These are phyloP conservation scores for Protonibea diacanthus DNA, from an alignment of 2,797 vertebrate genomes.

Conservation along the genomic window DNA sequence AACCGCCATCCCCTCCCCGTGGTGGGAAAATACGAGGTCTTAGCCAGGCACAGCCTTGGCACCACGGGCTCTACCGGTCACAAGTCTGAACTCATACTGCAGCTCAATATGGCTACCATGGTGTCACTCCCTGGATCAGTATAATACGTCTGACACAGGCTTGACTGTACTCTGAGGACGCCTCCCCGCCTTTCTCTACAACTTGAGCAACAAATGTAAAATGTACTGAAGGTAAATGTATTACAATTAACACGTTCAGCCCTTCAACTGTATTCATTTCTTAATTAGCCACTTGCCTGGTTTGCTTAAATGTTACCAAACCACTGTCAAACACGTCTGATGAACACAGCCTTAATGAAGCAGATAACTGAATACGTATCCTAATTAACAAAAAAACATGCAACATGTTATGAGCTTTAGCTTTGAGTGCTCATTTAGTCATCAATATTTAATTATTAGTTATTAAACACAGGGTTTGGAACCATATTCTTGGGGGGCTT, in stretches of 20 bases:
- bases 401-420: background rate
- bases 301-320: no score
- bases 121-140: conserved; percentile 30
- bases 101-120: conserved; percentile 58
- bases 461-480: background rate
- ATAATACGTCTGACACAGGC: conserved; percentile 12
- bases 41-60: conserved; percentile 49
- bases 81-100: conserved; percentile 59
- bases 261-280: background rate
- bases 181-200: background rate
- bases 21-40: conserved; percentile 62
- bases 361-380: background rate
- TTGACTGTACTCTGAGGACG: background rate
- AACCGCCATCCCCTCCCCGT: conserved; percentile 60
- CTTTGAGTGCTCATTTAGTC: background rate
- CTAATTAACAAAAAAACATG: background rate
- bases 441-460: background rate
- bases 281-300: background rate
- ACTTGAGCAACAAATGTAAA: background rate
- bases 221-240: background rate
- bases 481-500: no score
- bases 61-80: conserved; percentile 48
- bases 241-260: background rate
- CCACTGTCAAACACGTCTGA: no score
- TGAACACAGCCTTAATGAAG: background rate